Evolutionary conservation across 2,797 vertebrate species (phyloP).

Genomic region (Hirundo rustica): DNA sequence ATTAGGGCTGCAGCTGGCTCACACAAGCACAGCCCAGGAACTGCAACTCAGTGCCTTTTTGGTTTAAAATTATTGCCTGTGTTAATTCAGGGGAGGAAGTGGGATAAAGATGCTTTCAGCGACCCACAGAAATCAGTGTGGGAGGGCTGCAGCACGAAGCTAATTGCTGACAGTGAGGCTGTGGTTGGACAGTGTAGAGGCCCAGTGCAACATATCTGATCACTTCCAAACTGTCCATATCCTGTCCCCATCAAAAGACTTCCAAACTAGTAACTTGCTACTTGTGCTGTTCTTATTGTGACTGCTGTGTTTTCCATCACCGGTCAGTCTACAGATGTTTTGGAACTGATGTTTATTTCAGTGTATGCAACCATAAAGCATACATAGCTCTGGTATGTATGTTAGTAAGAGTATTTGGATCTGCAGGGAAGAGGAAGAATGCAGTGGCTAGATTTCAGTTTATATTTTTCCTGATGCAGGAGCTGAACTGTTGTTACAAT

Average conservation of each 20-base stretch:
- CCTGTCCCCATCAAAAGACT: background rate
- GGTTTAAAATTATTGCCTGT: constrained; percentile 38
- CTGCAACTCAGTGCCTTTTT: background rate
- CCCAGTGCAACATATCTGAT: background rate
- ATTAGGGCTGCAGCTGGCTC: constrained; percentile 40
- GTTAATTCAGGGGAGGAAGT: background rate
- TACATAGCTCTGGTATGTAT: background rate
- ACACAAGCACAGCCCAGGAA: background rate
- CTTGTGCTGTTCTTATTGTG: background rate
- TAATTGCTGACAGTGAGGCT: constrained; percentile 6
- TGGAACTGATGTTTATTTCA: background rate
- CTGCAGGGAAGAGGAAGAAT: background rate
- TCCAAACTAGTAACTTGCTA: background rate
- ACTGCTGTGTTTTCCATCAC: background rate
- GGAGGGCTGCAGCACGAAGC: background rate
- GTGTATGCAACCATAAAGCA: background rate
- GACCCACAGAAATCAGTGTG: background rate
- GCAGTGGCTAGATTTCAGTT: background rate
- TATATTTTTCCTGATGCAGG: background rate
- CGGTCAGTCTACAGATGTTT: background rate
- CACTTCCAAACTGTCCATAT: background rate
- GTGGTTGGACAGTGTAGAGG: background rate
- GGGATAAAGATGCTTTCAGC: constrained; percentile 19
- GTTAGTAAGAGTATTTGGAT: background rate
- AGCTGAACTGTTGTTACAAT: background rate